Percentiles rank a stretch among this genome's conserved stretches.
Conservation (phyloP, 2,888 invertebrate genomes). For the Boloria euphrosyne region DNA sequence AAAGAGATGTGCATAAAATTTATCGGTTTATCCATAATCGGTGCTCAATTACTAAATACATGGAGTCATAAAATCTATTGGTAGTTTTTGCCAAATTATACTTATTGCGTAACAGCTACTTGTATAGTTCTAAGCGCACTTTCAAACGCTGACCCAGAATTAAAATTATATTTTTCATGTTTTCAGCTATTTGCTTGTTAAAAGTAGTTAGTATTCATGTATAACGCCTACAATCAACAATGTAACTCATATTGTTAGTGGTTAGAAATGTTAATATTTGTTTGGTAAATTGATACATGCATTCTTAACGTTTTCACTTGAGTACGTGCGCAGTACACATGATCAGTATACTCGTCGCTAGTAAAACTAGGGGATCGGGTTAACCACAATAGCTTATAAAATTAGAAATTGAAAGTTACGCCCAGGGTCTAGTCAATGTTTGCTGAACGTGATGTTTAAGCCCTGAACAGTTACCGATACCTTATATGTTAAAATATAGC, state of each 20-base stretch:
- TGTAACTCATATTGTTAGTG: conserved; percentile 28
- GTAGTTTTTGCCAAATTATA: too few species aligned
- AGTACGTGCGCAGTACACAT: conserved; percentile 39
- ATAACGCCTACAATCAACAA: conserved; percentile 20
- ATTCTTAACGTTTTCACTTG: conserved; percentile 42
- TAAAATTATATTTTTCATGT: neutral
- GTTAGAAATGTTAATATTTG: conserved; percentile 32
- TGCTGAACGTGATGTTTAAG: conserved; percentile 60
- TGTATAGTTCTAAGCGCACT: too few species aligned
- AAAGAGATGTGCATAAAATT: too few species aligned
- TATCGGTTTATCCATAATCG: too few species aligned
- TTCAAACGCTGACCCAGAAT: too few species aligned
- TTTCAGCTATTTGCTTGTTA: neutral
- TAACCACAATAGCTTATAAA: conserved; percentile 68
- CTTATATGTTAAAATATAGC: neutral
- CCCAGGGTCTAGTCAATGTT: conserved; percentile 62
- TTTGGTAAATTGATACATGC: conserved; percentile 39
- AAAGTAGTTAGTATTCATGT: conserved; percentile 8
- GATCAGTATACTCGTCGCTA: conserved; percentile 37
- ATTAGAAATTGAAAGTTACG: conserved; percentile 75
- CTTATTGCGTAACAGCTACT: too few species aligned
- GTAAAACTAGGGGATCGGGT: conserved; percentile 53
- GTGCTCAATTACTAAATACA: too few species aligned
- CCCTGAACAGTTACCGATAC: conserved; percentile 14
- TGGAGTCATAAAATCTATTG: too few species aligned